Evolutionary conservation across 2,113 vertebrate species (phyloP).

Genomic region (Corythoichthys haematopterus): DNA sequence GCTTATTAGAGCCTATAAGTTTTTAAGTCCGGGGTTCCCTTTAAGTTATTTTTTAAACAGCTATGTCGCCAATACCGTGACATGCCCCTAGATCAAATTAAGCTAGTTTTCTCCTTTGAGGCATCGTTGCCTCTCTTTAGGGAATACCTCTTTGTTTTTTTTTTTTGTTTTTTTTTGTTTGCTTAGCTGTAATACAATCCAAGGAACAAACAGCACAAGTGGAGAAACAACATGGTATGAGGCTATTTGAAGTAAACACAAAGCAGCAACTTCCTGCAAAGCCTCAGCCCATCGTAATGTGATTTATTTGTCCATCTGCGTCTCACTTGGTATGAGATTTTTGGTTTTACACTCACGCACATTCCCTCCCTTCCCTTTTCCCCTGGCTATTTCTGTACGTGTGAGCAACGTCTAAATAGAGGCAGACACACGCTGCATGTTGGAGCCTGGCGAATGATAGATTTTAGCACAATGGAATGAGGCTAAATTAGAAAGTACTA

Average conservation of each 20-base stretch:
- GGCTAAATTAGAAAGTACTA: slow-evolving; percentile 1
- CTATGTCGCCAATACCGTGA: too few relatives aligned
- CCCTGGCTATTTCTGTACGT: slow-evolving; percentile 37
- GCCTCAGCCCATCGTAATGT: slow-evolving; percentile 21
- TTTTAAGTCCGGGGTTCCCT: too few relatives aligned
- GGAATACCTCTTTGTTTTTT: neutral
- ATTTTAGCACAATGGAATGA: slow-evolving; percentile 5
- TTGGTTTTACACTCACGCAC: slow-evolving; percentile 24
- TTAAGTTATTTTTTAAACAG: too few relatives aligned
- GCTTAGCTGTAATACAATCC: slow-evolving; percentile 41
- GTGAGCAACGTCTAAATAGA: slow-evolving; percentile 36
- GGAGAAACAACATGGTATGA: slow-evolving; percentile 40
- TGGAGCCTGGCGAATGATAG: slow-evolving; percentile 9
- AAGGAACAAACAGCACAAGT: slow-evolving; percentile 45
- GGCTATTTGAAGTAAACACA: slow-evolving; percentile 52
- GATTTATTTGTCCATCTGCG: slow-evolving; percentile 41
- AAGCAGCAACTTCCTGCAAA: slow-evolving; percentile 62
- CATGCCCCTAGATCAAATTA: slow-evolving; percentile 16
- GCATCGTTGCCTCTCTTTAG: neutral
- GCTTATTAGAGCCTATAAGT: too few relatives aligned
- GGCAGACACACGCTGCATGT: slow-evolving; percentile 15
- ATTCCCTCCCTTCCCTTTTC: slow-evolving; percentile 16
- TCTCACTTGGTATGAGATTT: slow-evolving; percentile 27
- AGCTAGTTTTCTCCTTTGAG: slow-evolving; percentile 15
- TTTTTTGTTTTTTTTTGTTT: slow-evolving; percentile 42